A percentile compares a stretch with the other conserved stretches of the same genome.
These are phyloP conservation scores for Epinephelus malabaricus DNA, from an alignment of 2,797 vertebrate species.

Conservation along the genomic window DNA sequence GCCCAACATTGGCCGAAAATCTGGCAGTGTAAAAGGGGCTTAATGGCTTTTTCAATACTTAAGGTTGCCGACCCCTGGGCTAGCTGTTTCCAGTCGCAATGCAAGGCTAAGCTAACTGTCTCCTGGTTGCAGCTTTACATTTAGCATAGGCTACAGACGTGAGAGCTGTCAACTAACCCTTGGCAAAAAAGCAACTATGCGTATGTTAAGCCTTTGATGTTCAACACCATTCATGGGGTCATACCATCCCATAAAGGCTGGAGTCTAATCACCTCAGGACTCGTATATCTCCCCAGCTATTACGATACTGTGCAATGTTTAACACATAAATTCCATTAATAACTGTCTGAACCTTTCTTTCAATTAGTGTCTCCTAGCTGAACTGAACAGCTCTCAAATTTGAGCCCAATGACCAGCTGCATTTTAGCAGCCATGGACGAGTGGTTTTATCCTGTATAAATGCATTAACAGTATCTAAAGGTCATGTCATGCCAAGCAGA, in stretches of 20 bases:
- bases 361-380: slow-evolving; percentile 33
- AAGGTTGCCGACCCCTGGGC: no score
- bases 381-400: slow-evolving; percentile 48
- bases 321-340: slow-evolving; percentile 29
- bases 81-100: background rate
- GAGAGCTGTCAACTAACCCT: background rate
- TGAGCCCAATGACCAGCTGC: slow-evolving; percentile 46
- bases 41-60: no score
- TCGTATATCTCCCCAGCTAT: slow-evolving; percentile 6
- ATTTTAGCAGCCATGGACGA: slow-evolving; percentile 52
- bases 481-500: slow-evolving; percentile 57
- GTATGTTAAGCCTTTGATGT: background rate
- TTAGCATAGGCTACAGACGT: background rate
- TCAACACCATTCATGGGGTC: background rate
- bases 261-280: background rate
- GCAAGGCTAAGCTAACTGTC: background rate
- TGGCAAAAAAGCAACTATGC: background rate
- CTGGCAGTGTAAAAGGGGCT: no score
- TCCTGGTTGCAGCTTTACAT: background rate
- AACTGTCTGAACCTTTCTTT: slow-evolving; percentile 27
- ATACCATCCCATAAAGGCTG: slow-evolving; percentile 1
- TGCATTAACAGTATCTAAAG: slow-evolving; percentile 69
- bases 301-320: background rate
- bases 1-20: no score
- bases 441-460: slow-evolving; percentile 63